Percentiles rank a stretch among this genome's conserved stretches.
phyloP scores from a whole-genome alignment of 2,888 invertebrate genomes.

The Drosophila sordidula region DNA sequence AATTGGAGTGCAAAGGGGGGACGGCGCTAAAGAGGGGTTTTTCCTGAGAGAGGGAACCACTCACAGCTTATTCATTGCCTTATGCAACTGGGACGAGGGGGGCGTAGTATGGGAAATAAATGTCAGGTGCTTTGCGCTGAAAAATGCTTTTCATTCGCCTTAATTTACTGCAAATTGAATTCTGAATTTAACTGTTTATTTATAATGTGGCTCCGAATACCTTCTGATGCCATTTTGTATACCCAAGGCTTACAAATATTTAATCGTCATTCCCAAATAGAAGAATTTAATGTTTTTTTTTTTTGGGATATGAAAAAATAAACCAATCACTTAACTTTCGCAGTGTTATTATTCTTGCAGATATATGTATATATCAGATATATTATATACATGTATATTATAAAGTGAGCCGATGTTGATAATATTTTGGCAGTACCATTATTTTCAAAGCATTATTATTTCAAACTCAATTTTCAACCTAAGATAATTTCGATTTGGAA shows the following conservation, averaged over 20 bases:
- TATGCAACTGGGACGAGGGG: slow-evolving; percentile 1
- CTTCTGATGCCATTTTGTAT: background rate
- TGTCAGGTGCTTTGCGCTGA: slow-evolving; percentile 19
- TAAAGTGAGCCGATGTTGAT: no score
- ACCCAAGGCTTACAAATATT: background rate
- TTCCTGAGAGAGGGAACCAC: background rate
- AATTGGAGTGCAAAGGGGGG: background rate
- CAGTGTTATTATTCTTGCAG: no score
- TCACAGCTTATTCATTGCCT: slow-evolving; percentile 20
- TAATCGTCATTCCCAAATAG: background rate
- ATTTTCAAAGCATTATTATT: no score
- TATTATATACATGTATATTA: no score
- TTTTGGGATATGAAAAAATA: no score
- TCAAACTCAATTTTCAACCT: no score
- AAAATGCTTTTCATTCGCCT: slow-evolving; percentile 1
- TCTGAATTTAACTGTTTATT: background rate
- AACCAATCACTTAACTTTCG: no score
- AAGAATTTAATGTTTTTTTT: no score
- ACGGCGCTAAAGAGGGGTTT: background rate
- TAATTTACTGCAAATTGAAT: slow-evolving; percentile 27
- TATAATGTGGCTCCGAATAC: background rate
- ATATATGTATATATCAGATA: no score
- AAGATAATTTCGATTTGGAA: no score
- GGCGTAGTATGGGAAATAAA: background rate
- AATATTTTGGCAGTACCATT: no score